Base-by-base conservation (phyloP, 2,797 vertebrate species). In the Micropoecilia bifurca region DNA sequence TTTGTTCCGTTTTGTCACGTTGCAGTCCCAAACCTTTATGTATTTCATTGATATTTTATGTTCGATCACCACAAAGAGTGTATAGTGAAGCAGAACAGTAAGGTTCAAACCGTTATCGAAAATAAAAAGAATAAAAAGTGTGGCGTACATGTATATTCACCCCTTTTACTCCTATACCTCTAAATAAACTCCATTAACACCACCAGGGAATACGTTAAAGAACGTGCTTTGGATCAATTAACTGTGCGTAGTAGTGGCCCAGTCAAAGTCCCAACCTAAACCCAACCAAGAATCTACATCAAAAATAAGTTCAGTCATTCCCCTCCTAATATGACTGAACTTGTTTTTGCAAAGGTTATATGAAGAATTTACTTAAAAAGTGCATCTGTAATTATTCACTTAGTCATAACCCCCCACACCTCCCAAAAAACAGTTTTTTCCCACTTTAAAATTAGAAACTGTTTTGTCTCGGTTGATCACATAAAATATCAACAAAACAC, bases 1-100 rank as follows among this genome's bases (percentile, higher is more conserved):
- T 13, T 43, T 43, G 66, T 69, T 69, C 66, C 66, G 13, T 43
- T 69, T 69, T 69, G 39, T 43, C 66, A 43, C 39, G 0, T 68
- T 68, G 33, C 9, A 69, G 43, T 69, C 66, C 25, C 22, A n/a
- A 69, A 43, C 66, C 3, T 13, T 10, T n/a, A 43, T 69, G 66
- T 43, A 43, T 43, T 69, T 69, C 10, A 43, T 43, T 69, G 66
- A 69, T 43, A 69, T 69, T 69, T 69, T 43, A 68, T 22, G 63
- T 68, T 41, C 3, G 22, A 43, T 22, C 66, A 43, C 63, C 41
- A 43, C 16, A 63, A 63, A 63, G 1, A 63, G 20, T 3, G 36
- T 1, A 25, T 2, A 25, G 0, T 13, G 39, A n/a, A 69, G 66
- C 8, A 69, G 39, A 18, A 43, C 16, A 36, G 1, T 4, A 69